A percentile compares a stretch with the other conserved stretches of the same genome.
phyloP scores from a whole-genome alignment of 1,140 invertebrate species.

The Ylistrum balloti region DNA sequence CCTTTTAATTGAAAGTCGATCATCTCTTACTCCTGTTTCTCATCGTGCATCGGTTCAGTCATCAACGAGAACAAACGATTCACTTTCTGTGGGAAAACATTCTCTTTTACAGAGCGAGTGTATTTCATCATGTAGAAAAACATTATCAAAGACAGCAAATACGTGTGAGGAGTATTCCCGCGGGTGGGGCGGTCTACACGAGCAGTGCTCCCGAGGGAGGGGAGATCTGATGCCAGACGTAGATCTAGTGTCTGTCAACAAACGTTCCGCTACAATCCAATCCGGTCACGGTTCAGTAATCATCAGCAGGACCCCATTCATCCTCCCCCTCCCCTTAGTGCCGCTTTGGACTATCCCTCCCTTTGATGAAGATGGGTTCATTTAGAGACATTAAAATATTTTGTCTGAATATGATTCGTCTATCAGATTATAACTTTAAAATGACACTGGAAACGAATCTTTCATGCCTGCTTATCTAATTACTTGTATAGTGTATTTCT shows the following conservation, averaged over 20 bases:
- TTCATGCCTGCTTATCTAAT: neutral
- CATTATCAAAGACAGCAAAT: neutral
- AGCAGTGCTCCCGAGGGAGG: neutral
- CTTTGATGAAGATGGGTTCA: slow-evolving; percentile 7
- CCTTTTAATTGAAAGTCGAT: neutral
- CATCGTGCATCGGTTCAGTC: neutral
- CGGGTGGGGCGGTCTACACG: slow-evolving; percentile 1
- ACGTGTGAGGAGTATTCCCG: slow-evolving; percentile 30
- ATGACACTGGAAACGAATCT: neutral
- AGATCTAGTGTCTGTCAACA: slow-evolving; percentile 27
- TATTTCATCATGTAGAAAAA: neutral
- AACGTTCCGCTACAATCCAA: slow-evolving; percentile 25
- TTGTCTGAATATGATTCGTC: neutral
- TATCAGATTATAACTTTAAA: slow-evolving; percentile 10
- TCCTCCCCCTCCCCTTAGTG: neutral
- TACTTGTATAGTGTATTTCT: neutral
- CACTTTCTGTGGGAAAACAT: neutral
- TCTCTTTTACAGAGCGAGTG: neutral
- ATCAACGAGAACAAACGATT: neutral
- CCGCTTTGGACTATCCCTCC: neutral
- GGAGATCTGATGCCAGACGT: neutral
- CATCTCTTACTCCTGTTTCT: neutral
- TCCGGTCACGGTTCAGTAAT: neutral
- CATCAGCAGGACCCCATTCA: neutral
- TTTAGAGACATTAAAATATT: neutral